These are phyloP conservation scores for Myiozetetes cayanensis DNA, from an alignment of 2,113 vertebrate species.

Conservation along the genomic window DNA sequence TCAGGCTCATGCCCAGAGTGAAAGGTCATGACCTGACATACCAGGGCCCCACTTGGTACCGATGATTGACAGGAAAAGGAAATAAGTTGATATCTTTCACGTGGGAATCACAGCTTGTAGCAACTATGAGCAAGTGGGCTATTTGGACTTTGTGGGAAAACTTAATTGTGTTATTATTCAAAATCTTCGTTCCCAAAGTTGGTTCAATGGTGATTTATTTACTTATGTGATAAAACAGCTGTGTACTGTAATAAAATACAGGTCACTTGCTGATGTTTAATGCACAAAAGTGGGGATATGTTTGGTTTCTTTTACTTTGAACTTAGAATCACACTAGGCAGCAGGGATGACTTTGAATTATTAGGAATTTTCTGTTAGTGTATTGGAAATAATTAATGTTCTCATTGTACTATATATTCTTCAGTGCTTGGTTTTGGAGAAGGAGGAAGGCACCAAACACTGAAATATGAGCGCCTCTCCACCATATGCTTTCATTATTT, in stretches of 20 bases:
- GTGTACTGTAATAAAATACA: constrained; percentile 62
- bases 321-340: constrained; percentile 4
- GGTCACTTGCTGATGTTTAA: constrained; percentile 44
- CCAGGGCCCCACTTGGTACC: constrained; percentile 77
- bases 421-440: constrained; percentile 32
- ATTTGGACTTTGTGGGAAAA: constrained; percentile 87
- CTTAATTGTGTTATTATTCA: constrained; percentile 82
- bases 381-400: constrained; percentile 55
- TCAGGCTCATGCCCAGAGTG: constrained; percentile 83
- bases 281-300: constrained; percentile 14
- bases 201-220: constrained; percentile 78
- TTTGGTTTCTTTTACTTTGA: constrained; percentile 55
- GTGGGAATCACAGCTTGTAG: constrained; percentile 94
- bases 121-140: constrained; percentile 79
- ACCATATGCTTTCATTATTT: constrained; percentile 70
- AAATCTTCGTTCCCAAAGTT: constrained; percentile 83
- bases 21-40: constrained; percentile 88
- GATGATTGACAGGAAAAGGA: constrained; percentile 92
- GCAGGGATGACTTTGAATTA: constrained; percentile 36
- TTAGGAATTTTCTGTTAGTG: constrained; percentile 25
- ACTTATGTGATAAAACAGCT: constrained; percentile 73
- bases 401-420: constrained; percentile 32
- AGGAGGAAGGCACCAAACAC: constrained; percentile 32
- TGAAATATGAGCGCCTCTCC: constrained; percentile 51
- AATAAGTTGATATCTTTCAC: constrained; percentile 89